phyloP scores from a whole-genome alignment of 2,113 vertebrate genomes.

The Pelmatolapia mariae region DNA sequence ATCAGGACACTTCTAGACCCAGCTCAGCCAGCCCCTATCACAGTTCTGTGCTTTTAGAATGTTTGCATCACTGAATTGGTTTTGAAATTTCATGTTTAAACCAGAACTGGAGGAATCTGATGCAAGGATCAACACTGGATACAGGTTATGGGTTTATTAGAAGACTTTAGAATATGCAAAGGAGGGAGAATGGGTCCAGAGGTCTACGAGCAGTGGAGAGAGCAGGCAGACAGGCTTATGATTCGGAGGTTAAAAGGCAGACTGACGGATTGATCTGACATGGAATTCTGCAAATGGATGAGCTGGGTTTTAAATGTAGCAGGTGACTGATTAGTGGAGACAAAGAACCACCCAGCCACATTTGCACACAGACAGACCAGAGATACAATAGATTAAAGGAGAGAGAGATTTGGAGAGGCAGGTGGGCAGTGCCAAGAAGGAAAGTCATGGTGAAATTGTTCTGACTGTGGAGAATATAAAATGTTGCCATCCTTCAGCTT shows the following conservation, averaged over 20 bases:
- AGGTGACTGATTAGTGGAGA: neutral
- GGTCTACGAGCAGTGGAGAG: neutral
- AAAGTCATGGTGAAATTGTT: neutral
- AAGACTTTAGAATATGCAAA: neutral
- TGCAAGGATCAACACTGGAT: neutral
- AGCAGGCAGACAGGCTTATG: neutral
- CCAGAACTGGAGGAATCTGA: neutral
- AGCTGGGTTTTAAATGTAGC: neutral
- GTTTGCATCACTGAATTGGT: neutral
- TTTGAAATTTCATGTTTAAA: neutral
- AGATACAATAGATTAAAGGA: neutral
- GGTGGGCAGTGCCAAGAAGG: accelerated
- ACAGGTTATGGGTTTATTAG: neutral
- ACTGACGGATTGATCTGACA: neutral
- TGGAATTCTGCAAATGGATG: neutral
- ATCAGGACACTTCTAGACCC: neutral
- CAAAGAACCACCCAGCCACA: neutral
- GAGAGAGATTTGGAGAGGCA: neutral
- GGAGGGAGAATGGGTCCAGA: neutral
- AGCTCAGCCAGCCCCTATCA: neutral
- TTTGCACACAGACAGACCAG: neutral
- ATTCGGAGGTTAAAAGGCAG: neutral
- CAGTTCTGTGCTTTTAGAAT: neutral
- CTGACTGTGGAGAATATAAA: neutral
- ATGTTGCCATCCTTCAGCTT: neutral